Base-by-base conservation (phyloP, 2,113 vertebrate genomes). In the Erythrocebus patas region DNA sequence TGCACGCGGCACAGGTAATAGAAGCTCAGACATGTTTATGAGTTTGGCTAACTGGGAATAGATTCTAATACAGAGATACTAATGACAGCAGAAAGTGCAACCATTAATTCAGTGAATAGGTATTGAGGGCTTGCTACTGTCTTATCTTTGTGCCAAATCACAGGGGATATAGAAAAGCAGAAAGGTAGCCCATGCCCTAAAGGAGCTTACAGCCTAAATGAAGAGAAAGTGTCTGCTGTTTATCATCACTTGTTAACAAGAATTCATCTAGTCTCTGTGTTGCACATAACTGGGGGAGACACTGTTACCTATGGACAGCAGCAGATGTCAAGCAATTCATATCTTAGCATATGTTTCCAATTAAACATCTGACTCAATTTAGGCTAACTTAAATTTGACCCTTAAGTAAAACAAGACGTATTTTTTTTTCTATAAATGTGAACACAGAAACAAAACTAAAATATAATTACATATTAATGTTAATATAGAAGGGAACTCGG, bases 1-100 rank as follows among this genome's bases (percentile, higher is more conserved):
- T 99, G 99, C 98, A 99, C 99, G 0, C 98, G 99, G 70, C 99
- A 99, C 99, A 99, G 99, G 99, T 99, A 96, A 99, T 97, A 48
- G 85, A 93, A 79, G 59, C 50, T 75, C 78, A 10, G 61, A 27
- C 66, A 0, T 52, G 17, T 18, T 97, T 81, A 40, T 59, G 84
- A n/a, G 5, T 73, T 96, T 78, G 86, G 88, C 70, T 70, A 32
- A 18, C 35, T 12, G 45, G 52, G 35, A 32, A 52, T 43, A 55
- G n/a, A 38, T 11, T 83, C 73, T 52, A 35, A n/a, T 35, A 30
- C 18, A 43, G 48, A 82, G 14, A 38, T 22, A 14, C 12, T 16
- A 66, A 7, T 22, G 23, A 23, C 23, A 48, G 43, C 43, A 70
- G 57, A 79, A 81, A 8, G 14, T 8, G 8, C 8, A 30, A 43